phyloP scores from a whole-genome alignment of 2,888 invertebrate species.

The Plagodis dolabraria region DNA sequence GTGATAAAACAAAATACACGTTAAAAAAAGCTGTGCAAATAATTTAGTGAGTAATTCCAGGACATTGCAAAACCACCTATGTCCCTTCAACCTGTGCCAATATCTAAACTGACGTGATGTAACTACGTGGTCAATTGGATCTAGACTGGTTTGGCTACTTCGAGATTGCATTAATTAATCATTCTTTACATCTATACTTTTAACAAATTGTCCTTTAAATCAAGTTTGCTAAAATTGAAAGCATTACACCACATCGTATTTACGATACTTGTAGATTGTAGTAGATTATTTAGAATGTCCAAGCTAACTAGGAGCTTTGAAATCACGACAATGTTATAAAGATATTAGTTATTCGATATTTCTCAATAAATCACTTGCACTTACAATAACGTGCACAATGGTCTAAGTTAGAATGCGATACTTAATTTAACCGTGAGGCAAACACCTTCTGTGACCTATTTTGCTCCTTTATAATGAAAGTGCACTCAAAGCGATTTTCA shows the following conservation, averaged over 20 bases:
- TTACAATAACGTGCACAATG: slow-evolving; percentile 16
- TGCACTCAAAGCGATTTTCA: neutral
- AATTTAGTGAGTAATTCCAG: slow-evolving; percentile 5
- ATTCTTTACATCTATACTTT: slow-evolving; percentile 15
- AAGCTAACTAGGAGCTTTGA: slow-evolving; percentile 7
- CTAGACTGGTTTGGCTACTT: slow-evolving; percentile 23
- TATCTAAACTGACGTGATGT: slow-evolving; percentile 18
- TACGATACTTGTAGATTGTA: slow-evolving; percentile 2
- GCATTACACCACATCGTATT: slow-evolving; percentile 6
- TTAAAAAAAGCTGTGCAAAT: slow-evolving; percentile 3
- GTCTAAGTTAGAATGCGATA: slow-evolving; percentile 2
- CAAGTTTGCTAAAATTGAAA: slow-evolving; percentile 4
- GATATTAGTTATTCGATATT: slow-evolving; percentile 26
- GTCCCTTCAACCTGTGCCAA: slow-evolving; percentile 14
- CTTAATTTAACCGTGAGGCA: slow-evolving; percentile 4
- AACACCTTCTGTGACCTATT: slow-evolving; percentile 10
- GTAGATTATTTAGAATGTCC: slow-evolving; percentile 18
- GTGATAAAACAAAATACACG: neutral
- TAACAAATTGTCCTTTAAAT: slow-evolving; percentile 17
- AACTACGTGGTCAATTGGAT: slow-evolving; percentile 21
- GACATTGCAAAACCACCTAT: slow-evolving; percentile 20
- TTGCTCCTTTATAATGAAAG: slow-evolving; percentile 7
- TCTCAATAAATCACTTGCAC: slow-evolving; percentile 25
- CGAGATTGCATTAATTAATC: slow-evolving; percentile 26
- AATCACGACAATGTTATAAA: slow-evolving; percentile 18